Evolutionary conservation across 2,888 invertebrate species (phyloP).

Genomic region (Philereme vetulata): DNA sequence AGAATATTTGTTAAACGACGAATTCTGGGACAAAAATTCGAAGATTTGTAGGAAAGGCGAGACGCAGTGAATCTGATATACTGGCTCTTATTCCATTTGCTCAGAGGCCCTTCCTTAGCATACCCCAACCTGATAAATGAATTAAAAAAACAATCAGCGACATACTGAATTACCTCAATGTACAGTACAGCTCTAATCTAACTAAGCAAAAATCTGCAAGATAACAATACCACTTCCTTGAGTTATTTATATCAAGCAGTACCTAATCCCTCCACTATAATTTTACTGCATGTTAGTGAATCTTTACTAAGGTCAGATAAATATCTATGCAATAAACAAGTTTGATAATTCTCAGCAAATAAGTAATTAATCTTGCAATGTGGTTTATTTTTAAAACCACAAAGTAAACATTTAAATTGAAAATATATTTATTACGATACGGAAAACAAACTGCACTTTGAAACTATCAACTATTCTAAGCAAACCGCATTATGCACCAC

Average conservation of each 20-base stretch:
- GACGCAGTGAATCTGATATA: no score
- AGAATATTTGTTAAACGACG: no score
- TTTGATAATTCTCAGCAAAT: neutral
- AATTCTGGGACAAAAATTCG: no score
- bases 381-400: slow-evolving; percentile 1
- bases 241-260: neutral
- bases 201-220: slow-evolving; percentile 1
- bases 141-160: no score
- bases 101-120: no score
- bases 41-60: no score
- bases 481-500: no score
- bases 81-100: no score
- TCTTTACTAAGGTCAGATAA: slow-evolving; percentile 16
- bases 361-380: neutral
- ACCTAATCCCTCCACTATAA: neutral
- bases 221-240: slow-evolving; percentile 15
- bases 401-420: slow-evolving; percentile 1
- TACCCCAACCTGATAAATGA: no score
- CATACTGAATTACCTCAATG: no score
- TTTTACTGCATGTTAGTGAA: neutral
- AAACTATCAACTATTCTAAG: no score
- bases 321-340: slow-evolving; percentile 20
- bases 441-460: no score
- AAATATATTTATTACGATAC: neutral
- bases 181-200: neutral